phyloP scores from a whole-genome alignment of 2,888 invertebrate genomes.

The Neoitamus cyanurus region DNA sequence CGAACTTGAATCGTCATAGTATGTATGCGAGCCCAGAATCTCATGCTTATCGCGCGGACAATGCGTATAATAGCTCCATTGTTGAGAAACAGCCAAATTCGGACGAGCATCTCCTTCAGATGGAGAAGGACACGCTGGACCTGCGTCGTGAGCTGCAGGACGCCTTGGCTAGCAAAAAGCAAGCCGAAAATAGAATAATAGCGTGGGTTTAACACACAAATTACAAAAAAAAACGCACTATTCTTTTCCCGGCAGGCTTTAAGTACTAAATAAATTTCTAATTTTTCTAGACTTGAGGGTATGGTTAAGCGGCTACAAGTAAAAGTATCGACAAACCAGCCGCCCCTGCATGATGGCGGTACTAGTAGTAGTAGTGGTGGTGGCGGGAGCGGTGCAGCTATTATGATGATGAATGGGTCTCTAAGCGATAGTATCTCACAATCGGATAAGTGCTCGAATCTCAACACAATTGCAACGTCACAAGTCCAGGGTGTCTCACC shows the following conservation, averaged over 20 bases:
- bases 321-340: conserved; percentile 55
- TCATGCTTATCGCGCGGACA: background rate
- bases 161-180: conserved; percentile 64
- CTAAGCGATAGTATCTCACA: background rate
- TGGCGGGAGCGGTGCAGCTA: background rate
- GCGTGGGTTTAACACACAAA: conserved; percentile 64
- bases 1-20: conserved; percentile 24
- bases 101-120: conserved; percentile 52
- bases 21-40: conserved; percentile 2
- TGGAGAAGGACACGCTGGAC: conserved; percentile 58
- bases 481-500: conserved; percentile 54
- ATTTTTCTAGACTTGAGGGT: conserved; percentile 64
- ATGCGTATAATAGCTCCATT: background rate
- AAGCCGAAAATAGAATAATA: conserved; percentile 66
- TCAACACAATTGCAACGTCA: conserved; percentile 45
- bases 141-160: conserved; percentile 63
- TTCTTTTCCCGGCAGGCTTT: conserved; percentile 52
- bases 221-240: conserved; percentile 52
- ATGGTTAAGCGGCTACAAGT: conserved; percentile 64
- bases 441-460: background rate
- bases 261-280: conserved; percentile 42
- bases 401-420: background rate
- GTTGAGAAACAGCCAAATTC: conserved; percentile 9
- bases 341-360: background rate
- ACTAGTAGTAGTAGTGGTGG: background rate